These are phyloP conservation scores for Vidua chalybeata DNA, from an alignment of 2,113 vertebrate species.

Conservation along the genomic window DNA sequence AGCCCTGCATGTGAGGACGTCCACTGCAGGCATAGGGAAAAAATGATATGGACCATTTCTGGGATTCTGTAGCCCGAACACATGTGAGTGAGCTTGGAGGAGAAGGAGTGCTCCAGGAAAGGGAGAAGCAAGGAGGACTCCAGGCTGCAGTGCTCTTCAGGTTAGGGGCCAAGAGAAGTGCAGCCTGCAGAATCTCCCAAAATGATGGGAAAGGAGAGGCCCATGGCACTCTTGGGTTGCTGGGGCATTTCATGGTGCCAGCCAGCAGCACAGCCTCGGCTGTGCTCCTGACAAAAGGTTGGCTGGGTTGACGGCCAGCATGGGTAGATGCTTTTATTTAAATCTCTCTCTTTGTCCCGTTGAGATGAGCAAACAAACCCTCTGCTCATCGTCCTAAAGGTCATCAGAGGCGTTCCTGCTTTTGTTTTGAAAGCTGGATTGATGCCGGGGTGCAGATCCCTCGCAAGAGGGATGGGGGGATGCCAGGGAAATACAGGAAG, in stretches of 20 bases:
- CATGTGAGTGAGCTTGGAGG: not conserved
- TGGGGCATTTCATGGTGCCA: not conserved
- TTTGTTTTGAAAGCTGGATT: constrained; percentile 52
- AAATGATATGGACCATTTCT: rapidly evolving
- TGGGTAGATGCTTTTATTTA: constrained; percentile 33
- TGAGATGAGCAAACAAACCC: constrained; percentile 42
- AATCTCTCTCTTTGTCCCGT: constrained; percentile 34
- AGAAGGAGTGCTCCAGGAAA: not conserved
- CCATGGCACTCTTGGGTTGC: not conserved
- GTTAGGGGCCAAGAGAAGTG: not conserved
- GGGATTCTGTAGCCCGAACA: not conserved
- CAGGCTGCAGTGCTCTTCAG: not conserved
- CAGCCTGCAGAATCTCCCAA: not conserved
- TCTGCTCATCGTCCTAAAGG: constrained; percentile 49
- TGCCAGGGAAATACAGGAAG: not conserved
- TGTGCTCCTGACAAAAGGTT: not conserved
- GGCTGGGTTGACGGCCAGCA: not conserved
- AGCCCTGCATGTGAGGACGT: not conserved
- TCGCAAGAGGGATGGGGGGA: not conserved
- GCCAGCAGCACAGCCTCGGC: rapidly evolving
- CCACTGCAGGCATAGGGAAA: not conserved
- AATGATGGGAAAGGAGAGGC: not conserved
- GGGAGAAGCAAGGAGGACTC: not conserved
- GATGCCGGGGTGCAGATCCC: constrained; percentile 10
- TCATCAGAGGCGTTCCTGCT: constrained; percentile 48